These are phyloP conservation scores for Leptinotarsa lineolata DNA, from an alignment of 1,140 invertebrate genomes.

Conservation along the genomic window DNA sequence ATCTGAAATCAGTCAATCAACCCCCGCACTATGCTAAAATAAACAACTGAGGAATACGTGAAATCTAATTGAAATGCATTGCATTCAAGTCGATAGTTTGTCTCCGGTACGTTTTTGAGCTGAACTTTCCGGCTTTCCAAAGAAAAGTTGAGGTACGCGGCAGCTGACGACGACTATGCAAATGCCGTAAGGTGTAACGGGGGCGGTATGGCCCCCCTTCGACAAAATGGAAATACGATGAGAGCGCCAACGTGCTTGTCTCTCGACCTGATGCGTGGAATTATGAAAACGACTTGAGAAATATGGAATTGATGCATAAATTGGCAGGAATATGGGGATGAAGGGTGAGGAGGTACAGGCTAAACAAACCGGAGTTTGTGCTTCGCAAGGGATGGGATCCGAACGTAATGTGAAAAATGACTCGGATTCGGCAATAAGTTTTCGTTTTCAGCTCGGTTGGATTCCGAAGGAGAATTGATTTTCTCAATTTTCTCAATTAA, in stretches of 20 bases:
- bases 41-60: slow-evolving; percentile 43
- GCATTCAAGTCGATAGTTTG: slow-evolving; percentile 53
- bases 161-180: slow-evolving; percentile 56
- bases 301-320: slow-evolving; percentile 58
- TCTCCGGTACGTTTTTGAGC: slow-evolving; percentile 50
- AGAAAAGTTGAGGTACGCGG: slow-evolving; percentile 55
- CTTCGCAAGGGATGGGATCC: slow-evolving; percentile 1
- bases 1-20: not conserved
- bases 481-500: too few relatives aligned
- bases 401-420: slow-evolving; percentile 17
- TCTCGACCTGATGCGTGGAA: slow-evolving; percentile 55
- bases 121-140: slow-evolving; percentile 41
- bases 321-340: slow-evolving; percentile 34
- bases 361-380: slow-evolving; percentile 31
- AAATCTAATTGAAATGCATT: slow-evolving; percentile 53
- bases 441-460: not conserved
- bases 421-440: slow-evolving; percentile 10
- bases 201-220: slow-evolving; percentile 31
- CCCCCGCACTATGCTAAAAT: slow-evolving; percentile 21
- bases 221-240: slow-evolving; percentile 55
- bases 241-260: slow-evolving; percentile 44
- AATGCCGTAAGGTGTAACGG: slow-evolving; percentile 45
- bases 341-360: slow-evolving; percentile 29
- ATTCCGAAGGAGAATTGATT: not conserved
- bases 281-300: slow-evolving; percentile 58